A percentile compares a stretch with the other conserved stretches of the same genome.
Evolutionary conservation across 2,113 vertebrate species (phyloP).

Genomic region (Carlito syrichta): DNA sequence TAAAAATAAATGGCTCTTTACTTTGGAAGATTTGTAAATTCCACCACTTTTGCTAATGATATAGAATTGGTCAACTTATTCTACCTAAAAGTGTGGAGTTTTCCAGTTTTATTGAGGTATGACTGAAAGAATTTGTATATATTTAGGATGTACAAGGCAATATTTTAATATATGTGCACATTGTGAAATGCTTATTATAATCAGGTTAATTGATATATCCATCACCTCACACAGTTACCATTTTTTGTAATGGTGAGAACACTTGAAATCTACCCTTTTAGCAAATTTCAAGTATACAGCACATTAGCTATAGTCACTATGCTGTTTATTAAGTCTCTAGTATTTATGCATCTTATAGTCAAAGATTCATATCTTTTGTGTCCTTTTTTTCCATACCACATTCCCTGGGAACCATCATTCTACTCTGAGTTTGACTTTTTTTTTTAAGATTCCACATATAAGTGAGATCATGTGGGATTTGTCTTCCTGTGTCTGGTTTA

Average conservation of each 20-base stretch:
- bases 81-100: background rate
- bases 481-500: background rate
- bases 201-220: background rate
- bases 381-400: background rate
- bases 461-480: background rate
- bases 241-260: background rate
- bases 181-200: background rate
- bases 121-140: background rate
- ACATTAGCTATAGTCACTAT: background rate
- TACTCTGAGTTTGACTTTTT: background rate
- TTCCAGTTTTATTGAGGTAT: background rate
- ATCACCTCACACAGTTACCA: background rate
- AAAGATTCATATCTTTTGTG: background rate
- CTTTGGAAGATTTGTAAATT: conserved; percentile 7
- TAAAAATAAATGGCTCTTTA: background rate
- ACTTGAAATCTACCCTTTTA: background rate
- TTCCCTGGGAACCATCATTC: background rate
- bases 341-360: background rate
- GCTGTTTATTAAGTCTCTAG: background rate
- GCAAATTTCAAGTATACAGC: background rate
- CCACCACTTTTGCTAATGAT: background rate
- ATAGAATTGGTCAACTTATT: conserved; percentile 8
- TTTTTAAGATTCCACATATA: background rate
- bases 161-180: background rate
- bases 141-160: background rate